Percentiles rank a stretch among this genome's conserved stretches.
Evolutionary conservation across 2,888 invertebrate genomes (phyloP).

Genomic region (Drosophila subsilvestris): DNA sequence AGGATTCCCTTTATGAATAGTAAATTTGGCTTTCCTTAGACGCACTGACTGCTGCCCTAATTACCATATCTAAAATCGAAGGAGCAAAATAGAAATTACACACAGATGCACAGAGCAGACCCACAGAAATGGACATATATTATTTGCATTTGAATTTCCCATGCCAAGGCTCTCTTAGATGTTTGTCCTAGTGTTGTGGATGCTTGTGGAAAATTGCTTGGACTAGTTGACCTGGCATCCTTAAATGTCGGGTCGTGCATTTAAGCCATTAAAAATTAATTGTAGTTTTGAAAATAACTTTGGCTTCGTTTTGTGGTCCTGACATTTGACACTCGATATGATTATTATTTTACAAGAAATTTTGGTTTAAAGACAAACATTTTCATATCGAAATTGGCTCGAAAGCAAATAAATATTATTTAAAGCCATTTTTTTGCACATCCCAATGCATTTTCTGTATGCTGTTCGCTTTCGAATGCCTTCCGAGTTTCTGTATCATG

Average conservation of each 20-base stretch:
- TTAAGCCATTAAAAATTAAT: constrained; percentile 13
- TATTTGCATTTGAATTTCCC: constrained; percentile 19
- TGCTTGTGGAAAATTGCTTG: constrained; percentile 27
- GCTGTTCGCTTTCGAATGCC: constrained; percentile 18
- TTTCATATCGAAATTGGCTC: constrained; percentile 6
- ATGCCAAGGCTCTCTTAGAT: neutral
- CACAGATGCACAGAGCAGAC: constrained; percentile 11
- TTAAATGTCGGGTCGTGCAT: too few species aligned
- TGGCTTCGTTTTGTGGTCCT: neutral
- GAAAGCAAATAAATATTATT: constrained; percentile 22
- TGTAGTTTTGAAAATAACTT: constrained; percentile 14
- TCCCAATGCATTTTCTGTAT: constrained; percentile 32
- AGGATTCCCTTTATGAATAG: constrained; percentile 18
- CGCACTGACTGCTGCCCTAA: constrained; percentile 9
- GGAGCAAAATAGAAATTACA: constrained; percentile 46
- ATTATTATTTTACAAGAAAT: constrained; percentile 6
- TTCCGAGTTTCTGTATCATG: constrained; percentile 9
- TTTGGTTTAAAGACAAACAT: constrained; percentile 1
- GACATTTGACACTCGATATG: constrained; percentile 8
- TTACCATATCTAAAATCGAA: constrained; percentile 35
- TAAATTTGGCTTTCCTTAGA: constrained; percentile 7
- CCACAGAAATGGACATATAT: constrained; percentile 23
- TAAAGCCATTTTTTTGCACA: constrained; percentile 27
- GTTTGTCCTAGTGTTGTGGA: constrained; percentile 3
- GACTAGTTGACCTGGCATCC: constrained; percentile 6